These are phyloP conservation scores for Gallinago undulata DNA, from an alignment of 2,113 vertebrate genomes.

Conservation along the genomic window DNA sequence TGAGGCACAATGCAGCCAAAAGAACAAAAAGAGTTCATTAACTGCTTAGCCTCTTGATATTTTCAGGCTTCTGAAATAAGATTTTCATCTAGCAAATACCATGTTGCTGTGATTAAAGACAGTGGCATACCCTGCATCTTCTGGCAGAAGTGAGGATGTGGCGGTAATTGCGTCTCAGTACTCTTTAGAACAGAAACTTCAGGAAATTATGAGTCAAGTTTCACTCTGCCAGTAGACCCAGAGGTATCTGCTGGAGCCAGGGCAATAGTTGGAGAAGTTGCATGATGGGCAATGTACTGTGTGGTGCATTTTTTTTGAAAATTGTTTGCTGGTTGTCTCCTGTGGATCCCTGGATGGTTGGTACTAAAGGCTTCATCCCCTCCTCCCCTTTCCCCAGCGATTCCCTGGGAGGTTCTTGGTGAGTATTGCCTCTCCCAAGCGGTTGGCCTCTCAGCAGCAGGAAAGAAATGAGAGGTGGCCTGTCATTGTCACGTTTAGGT, in stretches of 20 bases:
- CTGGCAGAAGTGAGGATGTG: background rate
- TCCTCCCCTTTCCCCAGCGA: background rate
- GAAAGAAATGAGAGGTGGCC: background rate
- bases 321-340: background rate
- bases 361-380: background rate
- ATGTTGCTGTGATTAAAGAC: background rate
- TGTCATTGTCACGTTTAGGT: background rate
- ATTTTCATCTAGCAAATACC: background rate
- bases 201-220: background rate
- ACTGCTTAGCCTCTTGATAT: background rate
- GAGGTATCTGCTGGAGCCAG: background rate
- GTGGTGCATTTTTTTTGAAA: background rate
- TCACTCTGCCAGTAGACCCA: background rate
- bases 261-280: background rate
- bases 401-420: background rate
- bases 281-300: background rate
- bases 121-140: background rate
- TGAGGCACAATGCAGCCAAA: background rate
- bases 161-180: background rate
- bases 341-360: background rate
- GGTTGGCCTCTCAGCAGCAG: background rate
- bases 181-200: background rate
- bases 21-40: conserved; percentile 20
- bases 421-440: background rate
- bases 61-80: conserved; percentile 4